Percentiles rank a stretch among this genome's conserved stretches.
Evolutionary conservation across 2,888 invertebrate species (phyloP).

Genomic region (Xylota segnis): DNA sequence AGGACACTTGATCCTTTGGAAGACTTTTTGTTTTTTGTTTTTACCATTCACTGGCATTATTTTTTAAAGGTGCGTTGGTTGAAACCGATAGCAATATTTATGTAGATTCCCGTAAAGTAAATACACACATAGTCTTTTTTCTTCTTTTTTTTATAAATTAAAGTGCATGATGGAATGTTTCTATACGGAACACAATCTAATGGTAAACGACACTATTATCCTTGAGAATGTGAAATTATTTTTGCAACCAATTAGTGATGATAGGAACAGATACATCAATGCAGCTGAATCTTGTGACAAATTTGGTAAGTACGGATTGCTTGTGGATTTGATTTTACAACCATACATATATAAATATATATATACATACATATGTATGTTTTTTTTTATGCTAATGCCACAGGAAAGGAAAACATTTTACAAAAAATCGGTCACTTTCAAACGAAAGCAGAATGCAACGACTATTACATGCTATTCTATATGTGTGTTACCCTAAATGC

Average conservation of each 20-base stretch:
- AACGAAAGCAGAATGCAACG: not conserved
- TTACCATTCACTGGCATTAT: too few species aligned
- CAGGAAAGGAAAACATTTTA: not conserved
- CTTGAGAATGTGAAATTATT: slow-evolving; percentile 55
- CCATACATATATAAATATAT: too few species aligned
- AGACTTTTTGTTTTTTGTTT: not conserved
- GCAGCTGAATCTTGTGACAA: slow-evolving; percentile 65
- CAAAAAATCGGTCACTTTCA: not conserved
- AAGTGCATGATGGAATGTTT: slow-evolving; percentile 75
- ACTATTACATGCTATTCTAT: slow-evolving; percentile 5
- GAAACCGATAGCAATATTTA: too few species aligned
- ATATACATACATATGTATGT: not conserved
- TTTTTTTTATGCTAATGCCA: not conserved
- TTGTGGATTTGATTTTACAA: slow-evolving; percentile 1
- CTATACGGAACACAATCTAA: slow-evolving; percentile 66
- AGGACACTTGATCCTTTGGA: too few species aligned
- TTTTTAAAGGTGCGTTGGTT: too few species aligned
- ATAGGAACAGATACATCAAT: slow-evolving; percentile 45
- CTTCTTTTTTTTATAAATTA: not conserved
- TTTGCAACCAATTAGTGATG: slow-evolving; percentile 50
- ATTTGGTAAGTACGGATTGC: slow-evolving; percentile 51
- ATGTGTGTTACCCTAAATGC: not conserved
- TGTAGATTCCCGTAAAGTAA: too few species aligned
- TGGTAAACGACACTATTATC: slow-evolving; percentile 39
- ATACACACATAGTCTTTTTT: not conserved